These are phyloP conservation scores for Gymnothorax javanicus DNA, from an alignment of 2,797 vertebrate genomes.

Conservation along the genomic window DNA sequence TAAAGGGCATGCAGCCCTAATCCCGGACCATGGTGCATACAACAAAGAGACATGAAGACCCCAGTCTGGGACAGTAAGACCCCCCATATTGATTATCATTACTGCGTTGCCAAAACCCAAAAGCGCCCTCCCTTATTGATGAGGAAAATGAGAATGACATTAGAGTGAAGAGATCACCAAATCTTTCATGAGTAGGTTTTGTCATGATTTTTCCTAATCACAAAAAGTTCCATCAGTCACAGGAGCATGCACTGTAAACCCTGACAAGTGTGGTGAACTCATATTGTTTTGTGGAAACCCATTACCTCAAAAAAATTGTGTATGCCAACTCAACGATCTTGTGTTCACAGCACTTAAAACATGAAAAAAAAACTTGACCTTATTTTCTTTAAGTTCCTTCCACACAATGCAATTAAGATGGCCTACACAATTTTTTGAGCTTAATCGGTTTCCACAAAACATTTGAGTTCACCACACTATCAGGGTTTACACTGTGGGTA, in stretches of 20 bases:
- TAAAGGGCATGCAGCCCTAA: conserved; percentile 57
- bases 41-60: conserved; percentile 35
- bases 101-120: conserved; percentile 48
- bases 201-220: background rate
- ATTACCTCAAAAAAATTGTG: too few species aligned
- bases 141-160: conserved; percentile 62
- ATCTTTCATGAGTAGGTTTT: conserved; percentile 39
- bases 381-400: too few species aligned
- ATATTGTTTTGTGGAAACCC: too few species aligned
- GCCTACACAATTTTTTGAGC: too few species aligned
- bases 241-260: background rate
- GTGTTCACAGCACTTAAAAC: too few species aligned
- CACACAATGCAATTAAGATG: too few species aligned
- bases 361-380: too few species aligned
- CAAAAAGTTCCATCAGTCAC: background rate
- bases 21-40: conserved; percentile 55
- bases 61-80: conserved; percentile 43
- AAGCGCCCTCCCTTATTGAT: conserved; percentile 33
- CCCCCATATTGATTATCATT: conserved; percentile 64
- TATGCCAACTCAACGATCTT: too few species aligned
- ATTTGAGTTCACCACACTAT: too few species aligned
- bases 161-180: conserved; percentile 73
- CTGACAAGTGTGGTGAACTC: too few species aligned
- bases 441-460: too few species aligned
- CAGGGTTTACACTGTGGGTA: background rate